phyloP scores from a whole-genome alignment of 1,140 invertebrate species.

The Marisa cornuarietis region DNA sequence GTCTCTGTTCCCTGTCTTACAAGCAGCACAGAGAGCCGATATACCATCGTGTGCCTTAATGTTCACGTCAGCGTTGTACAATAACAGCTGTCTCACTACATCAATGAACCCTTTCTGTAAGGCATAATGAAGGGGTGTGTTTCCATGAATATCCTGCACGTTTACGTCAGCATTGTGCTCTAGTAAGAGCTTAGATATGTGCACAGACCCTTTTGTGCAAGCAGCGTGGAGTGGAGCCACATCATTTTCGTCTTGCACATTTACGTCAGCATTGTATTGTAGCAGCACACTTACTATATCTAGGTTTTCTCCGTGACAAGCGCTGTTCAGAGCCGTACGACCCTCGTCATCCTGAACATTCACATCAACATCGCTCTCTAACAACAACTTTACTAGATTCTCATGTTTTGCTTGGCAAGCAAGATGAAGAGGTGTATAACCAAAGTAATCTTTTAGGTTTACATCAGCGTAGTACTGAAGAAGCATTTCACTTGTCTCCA shows the following conservation, averaged over 20 bases:
- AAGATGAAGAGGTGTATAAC: background rate
- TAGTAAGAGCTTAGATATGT: no score
- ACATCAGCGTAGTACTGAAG: background rate
- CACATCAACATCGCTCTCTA: background rate
- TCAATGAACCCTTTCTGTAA: no score
- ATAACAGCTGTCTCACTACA: slow-evolving; percentile 59
- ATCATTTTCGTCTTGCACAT: background rate
- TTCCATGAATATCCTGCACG: background rate
- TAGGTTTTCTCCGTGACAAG: background rate
- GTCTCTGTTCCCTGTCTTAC: no score
- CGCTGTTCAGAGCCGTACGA: background rate
- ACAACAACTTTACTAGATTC: background rate
- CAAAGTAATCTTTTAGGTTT: background rate
- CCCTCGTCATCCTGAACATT: background rate
- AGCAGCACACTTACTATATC: background rate
- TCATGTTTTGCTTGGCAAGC: background rate
- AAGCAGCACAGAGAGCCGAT: no score
- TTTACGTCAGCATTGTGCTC: no score
- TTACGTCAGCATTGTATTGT: background rate
- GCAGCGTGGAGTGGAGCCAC: background rate
- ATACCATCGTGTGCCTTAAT: no score
- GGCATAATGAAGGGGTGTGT: slow-evolving; percentile 42
- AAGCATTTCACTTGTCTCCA: background rate
- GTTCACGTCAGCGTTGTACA: no score
- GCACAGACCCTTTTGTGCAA: no score